Conservation (phyloP, 2,113 vertebrate species). For the Falcunculus frontatus region DNA sequence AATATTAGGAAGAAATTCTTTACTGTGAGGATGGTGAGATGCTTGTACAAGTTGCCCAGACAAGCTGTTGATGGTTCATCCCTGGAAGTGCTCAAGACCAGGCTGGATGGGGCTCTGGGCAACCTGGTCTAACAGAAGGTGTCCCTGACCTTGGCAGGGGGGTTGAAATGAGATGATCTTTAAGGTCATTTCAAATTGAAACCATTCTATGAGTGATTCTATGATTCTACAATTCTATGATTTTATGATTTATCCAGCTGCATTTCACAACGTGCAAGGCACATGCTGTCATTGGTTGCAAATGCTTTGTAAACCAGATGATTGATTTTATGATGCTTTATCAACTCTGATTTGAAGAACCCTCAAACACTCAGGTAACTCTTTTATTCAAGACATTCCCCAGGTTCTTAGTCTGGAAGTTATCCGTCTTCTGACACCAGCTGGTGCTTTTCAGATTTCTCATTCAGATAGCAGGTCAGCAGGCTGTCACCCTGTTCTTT, state of each 20-base stretch:
- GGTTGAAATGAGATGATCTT: not conserved
- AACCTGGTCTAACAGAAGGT: not conserved
- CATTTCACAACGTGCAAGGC: not conserved
- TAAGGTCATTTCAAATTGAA: not conserved
- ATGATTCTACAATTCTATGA: not conserved
- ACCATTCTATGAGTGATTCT: not conserved
- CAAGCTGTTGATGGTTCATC: not conserved
- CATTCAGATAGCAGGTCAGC: not conserved
- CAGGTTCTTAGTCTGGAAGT: not conserved
- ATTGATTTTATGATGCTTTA: not conserved
- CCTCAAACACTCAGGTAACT: not conserved
- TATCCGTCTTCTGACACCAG: not conserved
- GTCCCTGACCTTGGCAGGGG: not conserved
- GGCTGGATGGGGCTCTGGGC: not conserved
- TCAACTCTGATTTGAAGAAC: not conserved
- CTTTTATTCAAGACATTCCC: not conserved
- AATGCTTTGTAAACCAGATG: not conserved
- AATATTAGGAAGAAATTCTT: not conserved
- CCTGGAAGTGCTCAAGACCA: not conserved
- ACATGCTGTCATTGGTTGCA: not conserved
- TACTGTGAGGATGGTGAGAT: not conserved
- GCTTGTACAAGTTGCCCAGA: not conserved
- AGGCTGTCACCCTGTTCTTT: not conserved
- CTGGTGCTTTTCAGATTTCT: not conserved
- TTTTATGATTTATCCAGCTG: not conserved